Evolutionary conservation across 2,797 vertebrate species (phyloP), one percentile per base, ranked within the genome.

Genomic region (Hemibagrus guttatus): DNA sequence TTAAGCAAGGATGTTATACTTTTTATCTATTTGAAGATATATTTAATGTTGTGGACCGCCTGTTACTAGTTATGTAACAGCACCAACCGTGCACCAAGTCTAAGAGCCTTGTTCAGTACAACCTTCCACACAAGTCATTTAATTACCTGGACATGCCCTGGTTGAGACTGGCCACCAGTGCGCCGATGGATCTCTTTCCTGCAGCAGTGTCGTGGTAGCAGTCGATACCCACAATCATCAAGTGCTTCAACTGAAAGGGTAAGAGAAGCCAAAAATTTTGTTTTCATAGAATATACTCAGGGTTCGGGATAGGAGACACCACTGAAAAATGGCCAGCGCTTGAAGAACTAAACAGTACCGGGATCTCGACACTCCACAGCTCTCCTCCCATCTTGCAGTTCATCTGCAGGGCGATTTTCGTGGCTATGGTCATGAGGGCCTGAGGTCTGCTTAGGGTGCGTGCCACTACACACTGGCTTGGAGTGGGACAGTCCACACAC

Each of bases 341-440:
- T 49, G 13, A 71, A 11, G 2, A 26, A 26, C 42, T 54, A 4
- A 7, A 8, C 88, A 95, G 95, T 92, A 99, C 98, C 0, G 98
- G 98, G 86, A 99, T 97, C 85, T 99, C 97, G 0, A 99, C 94
- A 2, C 95, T 96, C 98, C 98, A 99, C 17, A 99, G 97, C 66
- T 99, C 98, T 89, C 98, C 98, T 31, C 98, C 98, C 95, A 99
- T 98, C 94, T 99, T 99, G 92, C 97, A 99, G 85, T 97, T 96
- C 93, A 99, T 98, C 91, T 99, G 98, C 79, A 99, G 91, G 16
- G 95, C 96, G 1, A 99, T 97, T 94, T 99, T 99, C 4, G 97
- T 98, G 6, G 96, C 96, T n/a, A 99, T 92, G 0, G 97, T 96
- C 97, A 97, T 95, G 75, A 97, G 91, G 0, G 95, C 92, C 89